These are phyloP conservation scores for Trematomus bernacchii DNA, from an alignment of 2,797 vertebrate species.

Conservation along the genomic window DNA sequence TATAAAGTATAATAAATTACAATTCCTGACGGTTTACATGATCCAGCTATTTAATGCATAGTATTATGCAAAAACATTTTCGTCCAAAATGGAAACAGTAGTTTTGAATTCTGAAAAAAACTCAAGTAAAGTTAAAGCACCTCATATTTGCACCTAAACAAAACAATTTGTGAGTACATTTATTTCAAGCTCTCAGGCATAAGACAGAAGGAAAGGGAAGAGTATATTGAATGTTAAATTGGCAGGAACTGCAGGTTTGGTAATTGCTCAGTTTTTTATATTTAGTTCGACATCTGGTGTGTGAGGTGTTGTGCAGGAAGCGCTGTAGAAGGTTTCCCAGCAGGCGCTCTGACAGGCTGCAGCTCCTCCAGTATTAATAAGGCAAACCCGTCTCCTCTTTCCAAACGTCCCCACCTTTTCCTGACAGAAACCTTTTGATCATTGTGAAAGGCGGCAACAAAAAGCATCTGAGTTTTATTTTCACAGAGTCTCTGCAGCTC, in stretches of 20 bases:
- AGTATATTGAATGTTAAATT: conserved; percentile 17
- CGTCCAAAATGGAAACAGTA: no score
- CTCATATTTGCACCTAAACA: no score
- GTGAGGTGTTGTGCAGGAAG: conserved; percentile 15
- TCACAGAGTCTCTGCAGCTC: conserved; percentile 8
- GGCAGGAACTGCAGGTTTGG: not conserved
- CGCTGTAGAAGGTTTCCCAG: conserved; percentile 33
- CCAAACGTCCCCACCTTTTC: conserved; percentile 35
- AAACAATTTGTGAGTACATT: no score
- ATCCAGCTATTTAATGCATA: no score
- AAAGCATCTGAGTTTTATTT: conserved; percentile 44
- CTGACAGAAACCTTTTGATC: conserved; percentile 75
- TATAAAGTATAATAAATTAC: no score
- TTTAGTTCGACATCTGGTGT: conserved; percentile 19
- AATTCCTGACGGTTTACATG: no score
- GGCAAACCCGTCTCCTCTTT: conserved; percentile 56
- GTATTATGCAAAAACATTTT: no score
- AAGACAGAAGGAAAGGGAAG: no score
- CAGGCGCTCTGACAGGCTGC: conserved; percentile 19
- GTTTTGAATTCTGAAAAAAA: no score
- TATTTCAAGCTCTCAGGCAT: no score
- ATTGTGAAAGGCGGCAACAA: conserved; percentile 60
- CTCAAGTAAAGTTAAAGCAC: no score
- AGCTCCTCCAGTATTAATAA: conserved; percentile 73
- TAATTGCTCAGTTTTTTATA: conserved; percentile 26